Conservation (phyloP, 2,797 vertebrate species). For the Pangasius mekongensis region DNA sequence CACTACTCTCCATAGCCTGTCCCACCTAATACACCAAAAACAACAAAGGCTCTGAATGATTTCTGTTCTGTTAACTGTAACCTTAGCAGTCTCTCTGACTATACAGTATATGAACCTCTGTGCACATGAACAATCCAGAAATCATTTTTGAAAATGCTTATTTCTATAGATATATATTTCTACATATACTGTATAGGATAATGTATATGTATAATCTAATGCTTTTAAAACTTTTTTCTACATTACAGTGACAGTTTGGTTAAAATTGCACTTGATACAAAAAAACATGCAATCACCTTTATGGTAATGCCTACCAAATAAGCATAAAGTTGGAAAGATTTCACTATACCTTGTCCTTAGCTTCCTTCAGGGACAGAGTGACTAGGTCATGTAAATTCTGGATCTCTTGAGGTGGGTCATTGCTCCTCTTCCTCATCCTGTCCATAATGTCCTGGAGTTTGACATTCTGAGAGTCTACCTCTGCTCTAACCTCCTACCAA, state of each 20-base stretch:
- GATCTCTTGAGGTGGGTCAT: constrained; percentile 80
- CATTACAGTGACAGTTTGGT: background rate
- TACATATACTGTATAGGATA: background rate
- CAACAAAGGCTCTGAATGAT: background rate
- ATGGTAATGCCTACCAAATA: background rate
- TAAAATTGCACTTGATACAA: background rate
- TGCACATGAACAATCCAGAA: background rate
- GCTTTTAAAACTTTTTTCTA: background rate
- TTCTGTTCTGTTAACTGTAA: background rate
- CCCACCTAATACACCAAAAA: constrained; percentile 30
- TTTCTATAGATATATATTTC: background rate
- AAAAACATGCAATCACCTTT: background rate
- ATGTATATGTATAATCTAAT: background rate
- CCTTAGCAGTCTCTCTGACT: background rate
- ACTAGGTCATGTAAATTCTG: constrained; percentile 73
- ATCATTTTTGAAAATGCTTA: background rate
- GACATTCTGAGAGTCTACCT: constrained; percentile 73
- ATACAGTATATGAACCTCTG: no score
- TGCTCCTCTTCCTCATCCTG: constrained; percentile 72
- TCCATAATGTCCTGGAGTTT: constrained; percentile 76
- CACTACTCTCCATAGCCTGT: constrained; percentile 64
- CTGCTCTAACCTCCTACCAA: constrained; percentile 77
- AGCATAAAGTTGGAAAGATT: background rate
- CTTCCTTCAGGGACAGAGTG: constrained; percentile 73
- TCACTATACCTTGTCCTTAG: constrained; percentile 83